These are phyloP conservation scores for Oriolus oriolus DNA, from an alignment of 2,113 vertebrate species.

Conservation along the genomic window DNA sequence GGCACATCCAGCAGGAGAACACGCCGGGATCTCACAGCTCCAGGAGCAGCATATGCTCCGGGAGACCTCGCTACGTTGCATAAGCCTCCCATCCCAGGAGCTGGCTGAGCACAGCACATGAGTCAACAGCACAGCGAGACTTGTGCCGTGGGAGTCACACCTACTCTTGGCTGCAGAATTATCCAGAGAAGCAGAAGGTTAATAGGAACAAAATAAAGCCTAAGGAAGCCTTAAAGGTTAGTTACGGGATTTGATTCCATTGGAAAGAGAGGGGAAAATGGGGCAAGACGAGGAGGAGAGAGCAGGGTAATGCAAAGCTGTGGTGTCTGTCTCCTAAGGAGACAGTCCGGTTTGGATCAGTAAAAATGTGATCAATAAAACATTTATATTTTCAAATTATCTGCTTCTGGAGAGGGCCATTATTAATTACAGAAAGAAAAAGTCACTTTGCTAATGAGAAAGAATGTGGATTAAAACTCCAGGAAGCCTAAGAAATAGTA, in stretches of 20 bases:
- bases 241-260: constrained; percentile 38
- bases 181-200: constrained; percentile 66
- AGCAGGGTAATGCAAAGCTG: constrained; percentile 35
- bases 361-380: background rate
- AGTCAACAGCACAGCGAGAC: constrained; percentile 63
- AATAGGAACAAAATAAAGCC: constrained; percentile 67
- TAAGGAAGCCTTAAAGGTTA: constrained; percentile 67
- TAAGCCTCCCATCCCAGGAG: constrained; percentile 51
- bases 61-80: constrained; percentile 58
- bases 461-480: background rate
- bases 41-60: constrained; percentile 35
- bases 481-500: background rate
- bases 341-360: constrained; percentile 16
- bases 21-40: constrained; percentile 20
- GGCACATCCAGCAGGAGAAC: constrained; percentile 30
- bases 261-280: constrained; percentile 35
- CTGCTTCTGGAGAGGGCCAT: background rate
- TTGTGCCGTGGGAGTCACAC: constrained; percentile 61
- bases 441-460: background rate
- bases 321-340: constrained; percentile 21
- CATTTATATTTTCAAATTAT: background rate
- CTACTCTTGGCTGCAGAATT: constrained; percentile 68
- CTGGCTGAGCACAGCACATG: constrained; percentile 54
- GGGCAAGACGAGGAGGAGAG: constrained; percentile 55
- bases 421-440: constrained; percentile 9